Evolutionary conservation across 2,113 vertebrate genomes (phyloP), one percentile per base, ranked within the genome.

Genomic region (Poeciliopsis turrubarensis): DNA sequence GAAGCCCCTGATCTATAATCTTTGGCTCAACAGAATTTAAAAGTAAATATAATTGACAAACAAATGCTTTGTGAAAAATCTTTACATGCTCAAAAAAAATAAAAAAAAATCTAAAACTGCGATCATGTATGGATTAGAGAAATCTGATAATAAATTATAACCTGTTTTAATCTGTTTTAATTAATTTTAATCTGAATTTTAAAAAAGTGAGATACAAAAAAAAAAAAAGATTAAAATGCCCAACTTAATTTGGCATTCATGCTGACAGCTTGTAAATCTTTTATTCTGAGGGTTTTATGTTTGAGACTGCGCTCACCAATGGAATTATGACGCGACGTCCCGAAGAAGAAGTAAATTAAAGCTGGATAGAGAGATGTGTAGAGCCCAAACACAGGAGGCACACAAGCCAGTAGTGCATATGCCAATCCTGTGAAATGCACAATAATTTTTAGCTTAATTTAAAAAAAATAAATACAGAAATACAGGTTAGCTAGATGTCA

Each of bases 291-390:
- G 9, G 5, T 37, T 37, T 30, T 65, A 11, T 37, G 22, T 9
- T 22, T 47, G 12, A 26, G 44, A 31, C 2, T 77, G 92, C 57
- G 37, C 80, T 94, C 73, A 98, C 98, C 98, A 77, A 99, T 94
- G 0, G 98, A 99, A 89, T 97, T 97, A 85, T 99, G 98, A 30
- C 96, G 95, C 13, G 98, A 99, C 0, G 98, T 99, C 30, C 98
- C 98, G 0, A 99, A 99, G 81, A 98, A 94, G 82, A 97, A 97
- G 90, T 99, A 99, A 86, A 98, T 72, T 30, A 99, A 89, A 51
- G 96, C 91, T 0, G 98, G 97, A 86, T 97, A 99, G 81, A 99
- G 96, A 39, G 98, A 96, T 1, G 96, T 94, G 81, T 98, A 99
- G 75, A 99, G 96, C 26, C 98, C 98, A 0, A 94, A 96, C 60